These are phyloP conservation scores for Hypena proboscidalis DNA, from an alignment of 2,888 invertebrate species.

Conservation along the genomic window DNA sequence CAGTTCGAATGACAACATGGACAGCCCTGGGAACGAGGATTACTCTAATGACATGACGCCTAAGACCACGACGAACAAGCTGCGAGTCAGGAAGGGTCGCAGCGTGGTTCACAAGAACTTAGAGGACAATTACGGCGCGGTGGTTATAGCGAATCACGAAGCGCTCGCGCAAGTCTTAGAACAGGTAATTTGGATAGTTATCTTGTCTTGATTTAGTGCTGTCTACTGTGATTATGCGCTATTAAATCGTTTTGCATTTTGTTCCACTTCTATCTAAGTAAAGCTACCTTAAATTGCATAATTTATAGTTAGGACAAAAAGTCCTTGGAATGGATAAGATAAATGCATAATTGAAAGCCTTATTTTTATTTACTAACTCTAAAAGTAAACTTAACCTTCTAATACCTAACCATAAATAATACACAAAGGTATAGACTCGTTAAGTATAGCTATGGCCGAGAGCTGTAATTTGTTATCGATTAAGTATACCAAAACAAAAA, in stretches of 20 bases:
- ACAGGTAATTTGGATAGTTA: slow-evolving; percentile 86
- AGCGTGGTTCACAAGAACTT: slow-evolving; percentile 94
- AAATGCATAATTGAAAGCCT: too few species aligned
- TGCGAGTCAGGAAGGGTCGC: slow-evolving; percentile 91
- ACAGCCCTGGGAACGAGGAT: slow-evolving; percentile 72
- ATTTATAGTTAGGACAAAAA: too few species aligned
- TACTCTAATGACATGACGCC: slow-evolving; percentile 75
- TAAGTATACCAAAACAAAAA: too few species aligned
- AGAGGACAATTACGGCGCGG: slow-evolving; percentile 96
- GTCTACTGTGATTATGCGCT: slow-evolving; percentile 11
- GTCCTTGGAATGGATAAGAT: too few species aligned
- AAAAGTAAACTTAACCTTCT: too few species aligned
- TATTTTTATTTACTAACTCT: too few species aligned
- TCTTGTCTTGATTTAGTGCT: slow-evolving; percentile 30
- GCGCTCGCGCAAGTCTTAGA: slow-evolving; percentile 95
- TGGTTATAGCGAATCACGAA: slow-evolving; percentile 95
- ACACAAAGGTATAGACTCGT: too few species aligned
- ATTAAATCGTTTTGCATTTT: slow-evolving; percentile 26
- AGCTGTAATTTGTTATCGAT: too few species aligned
- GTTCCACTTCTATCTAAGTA: slow-evolving; percentile 9
- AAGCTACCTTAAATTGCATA: slow-evolving; percentile 6
- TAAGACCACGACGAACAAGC: slow-evolving; percentile 85
- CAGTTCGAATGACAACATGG: slow-evolving; percentile 85
- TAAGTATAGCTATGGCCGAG: too few species aligned
- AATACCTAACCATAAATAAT: too few species aligned